Percentiles rank a stretch among this genome's conserved stretches.
Evolutionary conservation across 2,797 vertebrate species (phyloP).

Genomic region (Spinus pinus): DNA sequence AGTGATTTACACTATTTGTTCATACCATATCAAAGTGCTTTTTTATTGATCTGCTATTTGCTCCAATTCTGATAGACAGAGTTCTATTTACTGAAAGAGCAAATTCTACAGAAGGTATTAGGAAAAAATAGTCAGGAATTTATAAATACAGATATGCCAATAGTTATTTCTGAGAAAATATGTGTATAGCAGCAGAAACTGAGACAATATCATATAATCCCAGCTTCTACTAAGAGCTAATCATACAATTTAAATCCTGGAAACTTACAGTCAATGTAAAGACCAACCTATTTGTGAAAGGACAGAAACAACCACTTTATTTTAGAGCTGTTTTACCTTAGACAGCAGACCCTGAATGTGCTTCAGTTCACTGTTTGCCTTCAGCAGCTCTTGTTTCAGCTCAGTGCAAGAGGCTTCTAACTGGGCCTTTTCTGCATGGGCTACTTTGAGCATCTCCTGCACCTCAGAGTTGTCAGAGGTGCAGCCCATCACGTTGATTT

Average conservation of each 20-base stretch:
- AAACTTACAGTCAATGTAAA: not conserved
- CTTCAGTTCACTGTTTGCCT: slow-evolving; percentile 83
- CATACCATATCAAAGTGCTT: not conserved
- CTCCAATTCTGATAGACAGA: not conserved
- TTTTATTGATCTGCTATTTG: not conserved
- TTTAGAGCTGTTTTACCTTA: slow-evolving; percentile 80
- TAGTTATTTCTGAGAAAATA: not conserved
- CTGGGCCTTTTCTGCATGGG: slow-evolving; percentile 85
- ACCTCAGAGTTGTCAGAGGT: slow-evolving; percentile 76
- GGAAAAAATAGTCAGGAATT: not conserved
- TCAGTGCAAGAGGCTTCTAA: slow-evolving; percentile 83
- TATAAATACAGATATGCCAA: not conserved
- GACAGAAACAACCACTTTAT: not conserved
- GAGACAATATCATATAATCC: accelerated
- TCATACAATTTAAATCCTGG: not conserved
- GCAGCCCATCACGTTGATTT: slow-evolving; percentile 78
- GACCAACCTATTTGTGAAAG: not conserved
- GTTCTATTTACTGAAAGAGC: not conserved
- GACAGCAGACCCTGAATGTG: slow-evolving; percentile 75
- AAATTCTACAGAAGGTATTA: not conserved
- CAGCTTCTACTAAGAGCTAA: not conserved
- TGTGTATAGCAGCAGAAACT: not conserved
- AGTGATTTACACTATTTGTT: not conserved
- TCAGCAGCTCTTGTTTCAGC: slow-evolving; percentile 85
- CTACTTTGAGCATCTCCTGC: slow-evolving; percentile 84